Conservation (phyloP, 2,113 vertebrate genomes). For the Pungitius pungitius region DNA sequence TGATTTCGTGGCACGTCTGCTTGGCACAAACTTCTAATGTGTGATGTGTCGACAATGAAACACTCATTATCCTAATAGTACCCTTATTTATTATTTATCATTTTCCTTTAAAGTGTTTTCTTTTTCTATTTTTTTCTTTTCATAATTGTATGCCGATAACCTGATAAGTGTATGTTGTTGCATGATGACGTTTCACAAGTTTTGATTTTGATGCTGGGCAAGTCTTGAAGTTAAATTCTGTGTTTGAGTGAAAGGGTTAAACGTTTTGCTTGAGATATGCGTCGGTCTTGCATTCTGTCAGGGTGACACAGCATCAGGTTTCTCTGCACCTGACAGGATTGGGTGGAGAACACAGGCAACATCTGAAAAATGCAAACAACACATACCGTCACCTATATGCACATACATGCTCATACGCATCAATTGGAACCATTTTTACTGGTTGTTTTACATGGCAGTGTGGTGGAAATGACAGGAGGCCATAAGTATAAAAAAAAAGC, state of each 20-base stretch:
- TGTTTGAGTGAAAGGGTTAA: conserved; percentile 55
- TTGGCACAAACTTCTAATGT: conserved; percentile 36
- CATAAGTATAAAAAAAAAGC: conserved; percentile 1
- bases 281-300: conserved; percentile 20
- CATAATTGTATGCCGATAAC: background rate
- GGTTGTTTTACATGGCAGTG: background rate
- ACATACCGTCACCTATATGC: conserved; percentile 1
- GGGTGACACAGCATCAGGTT: conserved; percentile 57
- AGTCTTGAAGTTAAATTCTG: background rate
- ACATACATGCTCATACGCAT: background rate
- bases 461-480: background rate
- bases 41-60: conserved; percentile 30
- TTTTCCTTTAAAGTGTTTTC: background rate
- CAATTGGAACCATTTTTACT: background rate
- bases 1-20: conserved; percentile 43
- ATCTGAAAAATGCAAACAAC: conserved; percentile 42
- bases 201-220: background rate
- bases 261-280: conserved; percentile 12
- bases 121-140: background rate
- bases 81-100: conserved; percentile 7
- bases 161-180: background rate
- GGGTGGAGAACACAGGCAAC: conserved; percentile 47
- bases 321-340: conserved; percentile 49
- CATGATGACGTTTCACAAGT: background rate
- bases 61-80: too few relatives aligned